These are phyloP conservation scores for Cygnus olor DNA, from an alignment of 2,797 vertebrate species.

Conservation along the genomic window DNA sequence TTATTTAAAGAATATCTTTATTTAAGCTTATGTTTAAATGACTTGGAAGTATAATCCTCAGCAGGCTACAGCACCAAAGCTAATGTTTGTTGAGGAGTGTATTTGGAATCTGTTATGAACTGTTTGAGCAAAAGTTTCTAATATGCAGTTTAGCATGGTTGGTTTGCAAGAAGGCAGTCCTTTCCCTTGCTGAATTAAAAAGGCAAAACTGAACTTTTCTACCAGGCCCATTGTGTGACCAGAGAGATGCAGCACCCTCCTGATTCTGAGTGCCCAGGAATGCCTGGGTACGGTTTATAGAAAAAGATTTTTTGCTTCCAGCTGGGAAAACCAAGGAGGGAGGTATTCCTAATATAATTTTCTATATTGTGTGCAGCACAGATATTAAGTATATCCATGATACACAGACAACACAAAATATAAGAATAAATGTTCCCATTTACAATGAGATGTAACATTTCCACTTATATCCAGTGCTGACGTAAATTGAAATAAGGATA, in stretches of 20 bases:
- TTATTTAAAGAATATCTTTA: not conserved
- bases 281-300: not conserved
- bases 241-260: not conserved
- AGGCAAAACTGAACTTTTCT: not conserved
- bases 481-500: slow-evolving; percentile 39
- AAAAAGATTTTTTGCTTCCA: not conserved
- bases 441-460: not conserved
- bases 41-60: not conserved
- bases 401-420: not conserved
- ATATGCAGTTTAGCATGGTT: not conserved
- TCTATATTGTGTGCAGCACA: not conserved
- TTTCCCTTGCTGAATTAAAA: not conserved
- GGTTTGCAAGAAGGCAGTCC: not conserved
- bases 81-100: not conserved
- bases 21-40: not conserved
- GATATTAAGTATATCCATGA: not conserved
- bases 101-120: not conserved
- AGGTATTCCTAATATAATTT: slow-evolving; percentile 18
- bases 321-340: not conserved
- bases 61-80: not conserved
- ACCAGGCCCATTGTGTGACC: not conserved
- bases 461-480: not conserved
- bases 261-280: not conserved
- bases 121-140: not conserved
- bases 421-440: slow-evolving; percentile 29